A percentile compares a stretch with the other conserved stretches of the same genome.
Conservation (phyloP, 2,888 invertebrate genomes). For the Pheosia gnoma region DNA sequence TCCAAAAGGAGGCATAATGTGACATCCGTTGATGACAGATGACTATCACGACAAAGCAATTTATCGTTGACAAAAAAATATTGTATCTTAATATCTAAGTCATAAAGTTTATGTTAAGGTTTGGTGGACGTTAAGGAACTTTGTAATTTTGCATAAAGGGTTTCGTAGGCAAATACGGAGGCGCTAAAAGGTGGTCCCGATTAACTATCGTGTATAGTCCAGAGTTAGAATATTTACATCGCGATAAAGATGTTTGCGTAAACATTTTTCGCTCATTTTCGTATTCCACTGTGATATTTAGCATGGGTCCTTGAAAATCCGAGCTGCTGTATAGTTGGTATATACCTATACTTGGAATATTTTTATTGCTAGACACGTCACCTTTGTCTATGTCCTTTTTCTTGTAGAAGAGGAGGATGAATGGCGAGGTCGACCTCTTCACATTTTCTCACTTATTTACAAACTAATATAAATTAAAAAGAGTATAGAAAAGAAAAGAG, state of each 20-base stretch:
- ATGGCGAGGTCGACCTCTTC: no score
- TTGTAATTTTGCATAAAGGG: conserved; percentile 43
- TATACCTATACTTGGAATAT: neutral
- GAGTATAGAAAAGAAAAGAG: no score
- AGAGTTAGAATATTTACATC: conserved; percentile 50
- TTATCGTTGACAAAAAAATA: conserved; percentile 4
- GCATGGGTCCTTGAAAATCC: conserved; percentile 35
- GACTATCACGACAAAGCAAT: conserved; percentile 42
- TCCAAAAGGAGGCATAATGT: conserved; percentile 62
- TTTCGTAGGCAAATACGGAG: conserved; percentile 68
- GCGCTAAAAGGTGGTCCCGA: conserved; percentile 74
- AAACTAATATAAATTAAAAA: no score
- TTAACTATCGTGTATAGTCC: conserved; percentile 47
- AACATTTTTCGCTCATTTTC: conserved; percentile 42
- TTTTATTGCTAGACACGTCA: conserved; percentile 22
- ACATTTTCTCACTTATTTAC: no score
- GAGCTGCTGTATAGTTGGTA: conserved; percentile 12
- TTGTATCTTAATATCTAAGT: conserved; percentile 24
- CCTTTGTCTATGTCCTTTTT: no score
- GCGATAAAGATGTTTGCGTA: conserved; percentile 58
- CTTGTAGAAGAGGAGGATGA: no score
- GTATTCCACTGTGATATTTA: conserved; percentile 57
- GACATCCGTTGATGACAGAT: conserved; percentile 79
- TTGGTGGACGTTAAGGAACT: neutral
- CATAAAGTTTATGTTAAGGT: conserved; percentile 17